Conservation (phyloP, 2,113 vertebrate species). For the Dascyllus trimaculatus region DNA sequence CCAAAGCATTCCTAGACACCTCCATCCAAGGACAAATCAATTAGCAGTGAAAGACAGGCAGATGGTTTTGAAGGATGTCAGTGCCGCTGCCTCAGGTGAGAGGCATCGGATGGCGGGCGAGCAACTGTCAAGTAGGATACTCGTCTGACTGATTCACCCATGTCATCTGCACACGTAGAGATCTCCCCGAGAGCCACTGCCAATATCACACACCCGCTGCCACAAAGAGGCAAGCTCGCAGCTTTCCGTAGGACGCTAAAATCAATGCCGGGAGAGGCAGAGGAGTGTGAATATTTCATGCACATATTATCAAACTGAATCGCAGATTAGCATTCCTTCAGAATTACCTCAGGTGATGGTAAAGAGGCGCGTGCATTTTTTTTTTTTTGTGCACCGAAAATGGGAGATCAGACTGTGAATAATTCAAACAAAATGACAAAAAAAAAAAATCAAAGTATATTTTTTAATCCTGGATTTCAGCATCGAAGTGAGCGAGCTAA, state of each 20-base stretch:
- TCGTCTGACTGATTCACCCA: conserved; percentile 62
- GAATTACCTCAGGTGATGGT: conserved; percentile 75
- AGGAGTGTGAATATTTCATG: conserved; percentile 78
- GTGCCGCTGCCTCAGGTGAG: conserved; percentile 77
- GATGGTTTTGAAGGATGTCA: conserved; percentile 82
- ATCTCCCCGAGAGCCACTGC: conserved; percentile 52
- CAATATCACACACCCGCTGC: conserved; percentile 53
- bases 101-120: conserved; percentile 61
- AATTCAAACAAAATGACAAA: conserved; percentile 27
- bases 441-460: conserved; percentile 14
- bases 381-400: conserved; percentile 7
- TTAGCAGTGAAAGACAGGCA: conserved; percentile 78
- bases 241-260: conserved; percentile 47
- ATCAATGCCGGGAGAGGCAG: conserved; percentile 33
- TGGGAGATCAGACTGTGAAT: conserved; percentile 46
- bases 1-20: conserved; percentile 51
- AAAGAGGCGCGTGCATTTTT: conserved; percentile 36
- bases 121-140: conserved; percentile 78
- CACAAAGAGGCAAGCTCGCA: conserved; percentile 60
- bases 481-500: conserved; percentile 38
- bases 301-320: conserved; percentile 78
- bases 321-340: conserved; percentile 66
- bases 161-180: conserved; percentile 35
- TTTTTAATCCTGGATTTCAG: conserved; percentile 28
- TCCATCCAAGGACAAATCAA: conserved; percentile 85